Conservation (phyloP, 2,797 vertebrate genomes). For the Anas acuta region DNA sequence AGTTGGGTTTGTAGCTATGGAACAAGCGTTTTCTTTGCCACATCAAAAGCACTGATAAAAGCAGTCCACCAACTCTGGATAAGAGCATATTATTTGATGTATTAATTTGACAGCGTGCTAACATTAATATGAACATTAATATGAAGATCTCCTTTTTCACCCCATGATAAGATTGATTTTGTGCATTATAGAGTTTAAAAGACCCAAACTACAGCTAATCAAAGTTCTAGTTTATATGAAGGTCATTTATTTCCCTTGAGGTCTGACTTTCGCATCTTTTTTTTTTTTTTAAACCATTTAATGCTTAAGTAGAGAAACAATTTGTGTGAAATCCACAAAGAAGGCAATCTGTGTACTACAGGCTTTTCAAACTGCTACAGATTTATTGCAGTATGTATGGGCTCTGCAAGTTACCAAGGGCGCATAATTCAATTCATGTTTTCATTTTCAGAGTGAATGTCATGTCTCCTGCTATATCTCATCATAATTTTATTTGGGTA, state of each 20-base stretch:
- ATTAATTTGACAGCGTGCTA: conserved; percentile 45
- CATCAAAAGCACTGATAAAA: conserved; percentile 56
- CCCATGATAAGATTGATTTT: conserved; percentile 41
- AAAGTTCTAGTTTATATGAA: not conserved
- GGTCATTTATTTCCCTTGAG: not conserved
- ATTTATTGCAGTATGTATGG: not conserved
- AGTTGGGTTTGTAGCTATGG: conserved; percentile 1
- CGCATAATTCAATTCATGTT: not conserved
- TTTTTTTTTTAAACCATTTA: not conserved
- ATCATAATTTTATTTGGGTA: not conserved
- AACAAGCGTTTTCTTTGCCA: conserved; percentile 15
- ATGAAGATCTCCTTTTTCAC: conserved; percentile 22
- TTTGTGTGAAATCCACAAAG: not conserved
- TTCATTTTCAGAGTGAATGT: not conserved
- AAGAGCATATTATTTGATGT: conserved; percentile 29
- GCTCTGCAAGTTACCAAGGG: not conserved
- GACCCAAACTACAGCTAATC: not conserved
- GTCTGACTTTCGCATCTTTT: not conserved
- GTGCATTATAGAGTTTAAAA: conserved; percentile 16
- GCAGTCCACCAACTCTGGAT: not conserved
- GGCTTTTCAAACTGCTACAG: not conserved
- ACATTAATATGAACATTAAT: not conserved
- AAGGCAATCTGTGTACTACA: not conserved
- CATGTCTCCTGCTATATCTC: not conserved
- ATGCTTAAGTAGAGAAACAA: not conserved